Evolutionary conservation across 2,797 vertebrate species (phyloP).

Genomic region (Hozukius guyotensis): DNA sequence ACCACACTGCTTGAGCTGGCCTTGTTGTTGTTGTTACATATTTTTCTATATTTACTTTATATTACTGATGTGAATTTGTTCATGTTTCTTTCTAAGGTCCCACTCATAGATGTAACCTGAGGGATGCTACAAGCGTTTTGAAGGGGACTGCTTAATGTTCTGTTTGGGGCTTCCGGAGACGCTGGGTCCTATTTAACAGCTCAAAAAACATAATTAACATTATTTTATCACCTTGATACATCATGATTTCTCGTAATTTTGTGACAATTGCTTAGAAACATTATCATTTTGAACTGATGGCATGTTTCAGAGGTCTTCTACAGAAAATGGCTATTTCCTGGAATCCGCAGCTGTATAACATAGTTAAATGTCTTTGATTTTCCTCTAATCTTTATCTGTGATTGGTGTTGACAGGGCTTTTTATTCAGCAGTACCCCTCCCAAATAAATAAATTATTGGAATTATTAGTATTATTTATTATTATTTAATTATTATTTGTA

Average conservation of each 20-base stretch:
- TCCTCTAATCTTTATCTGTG: too few species aligned
- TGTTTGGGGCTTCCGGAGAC: not conserved
- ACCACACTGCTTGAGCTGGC: not conserved
- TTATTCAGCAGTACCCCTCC: not conserved
- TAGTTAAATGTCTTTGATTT: not conserved
- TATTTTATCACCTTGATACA: not conserved
- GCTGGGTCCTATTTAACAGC: not conserved
- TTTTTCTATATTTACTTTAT: slow-evolving; percentile 22
- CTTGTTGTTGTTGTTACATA: slow-evolving; percentile 16
- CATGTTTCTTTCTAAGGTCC: not conserved
- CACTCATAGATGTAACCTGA: not conserved
- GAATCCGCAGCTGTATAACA: not conserved
- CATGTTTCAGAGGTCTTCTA: not conserved
- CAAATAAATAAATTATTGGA: not conserved
- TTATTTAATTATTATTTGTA: too few species aligned
- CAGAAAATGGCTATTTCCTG: not conserved
- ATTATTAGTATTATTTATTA: too few species aligned
- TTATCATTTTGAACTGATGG: not conserved
- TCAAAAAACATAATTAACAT: not conserved
- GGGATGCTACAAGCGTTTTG: not conserved
- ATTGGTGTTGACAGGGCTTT: too few species aligned
- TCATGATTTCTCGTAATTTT: not conserved
- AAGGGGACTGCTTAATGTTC: not conserved
- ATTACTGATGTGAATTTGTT: slow-evolving; percentile 4
- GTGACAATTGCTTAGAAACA: not conserved